Base-by-base conservation (phyloP, 2,888 invertebrate genomes). In the Balanococcus diminutus region DNA sequence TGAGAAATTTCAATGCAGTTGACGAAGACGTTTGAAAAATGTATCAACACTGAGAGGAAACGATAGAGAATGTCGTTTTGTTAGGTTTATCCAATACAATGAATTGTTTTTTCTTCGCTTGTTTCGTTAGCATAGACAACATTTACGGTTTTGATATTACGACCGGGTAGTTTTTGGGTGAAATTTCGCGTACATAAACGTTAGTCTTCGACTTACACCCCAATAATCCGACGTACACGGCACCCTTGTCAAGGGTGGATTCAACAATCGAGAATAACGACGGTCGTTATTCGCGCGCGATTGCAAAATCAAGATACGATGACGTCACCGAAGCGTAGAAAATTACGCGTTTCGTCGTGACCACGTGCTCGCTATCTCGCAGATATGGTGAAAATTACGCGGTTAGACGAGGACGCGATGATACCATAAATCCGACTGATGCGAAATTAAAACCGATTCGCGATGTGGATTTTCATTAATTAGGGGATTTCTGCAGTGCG, bases 201-300 rank as follows among this genome's bases (percentile, higher is more conserved):
- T 67, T 67, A 67, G 67, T 28, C 67, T 67, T 67, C 67, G 67
- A 67, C 67, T 67, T 67, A 67, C 22, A 56, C 67, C 67, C 67
- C 67, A 67, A 67, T 67, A 67, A 67, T 67, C 67, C 67, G 67
- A 67, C 67, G 28, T 67, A 67, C 28, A 28, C 67, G 67, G 67
- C 67, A 67, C 67, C 67, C 67, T 67, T 67, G 67, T 67, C 67
- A 67, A 67, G 67, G 67, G 67, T 67, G 67, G 67, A 67, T 67
- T 67, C 28, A 25, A 28, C 67, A 67, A 67, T 67, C 67, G 28
- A 67, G 11, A 67, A 67, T 67, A 67, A 67, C 67, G 67, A 67
- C 67, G 67, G 67, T 67, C 28, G 67, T 67, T 67, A 67, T 56
- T 56, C 19, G 22, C 67, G 67, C 67, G 67, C 67, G 67, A 67